These are phyloP conservation scores for Centroberyx gerrardi DNA, from an alignment of 2,797 vertebrate species.

Conservation along the genomic window DNA sequence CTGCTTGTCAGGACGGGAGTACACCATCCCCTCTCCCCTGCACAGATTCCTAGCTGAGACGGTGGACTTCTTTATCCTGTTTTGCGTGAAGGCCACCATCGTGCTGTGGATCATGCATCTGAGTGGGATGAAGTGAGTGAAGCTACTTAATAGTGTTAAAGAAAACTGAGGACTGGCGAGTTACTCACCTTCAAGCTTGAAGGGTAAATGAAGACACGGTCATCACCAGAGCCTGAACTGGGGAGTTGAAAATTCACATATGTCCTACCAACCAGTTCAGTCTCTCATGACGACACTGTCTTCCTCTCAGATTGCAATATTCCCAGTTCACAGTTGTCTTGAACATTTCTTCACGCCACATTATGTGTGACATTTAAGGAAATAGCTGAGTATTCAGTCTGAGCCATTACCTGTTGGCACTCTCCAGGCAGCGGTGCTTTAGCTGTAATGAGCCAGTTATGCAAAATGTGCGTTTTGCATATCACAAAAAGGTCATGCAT, in stretches of 20 bases:
- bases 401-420: not conserved
- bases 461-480: not conserved
- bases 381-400: too few relatives aligned
- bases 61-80: constrained; percentile 97
- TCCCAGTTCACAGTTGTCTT: too few relatives aligned
- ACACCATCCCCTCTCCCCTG: constrained; percentile 92
- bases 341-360: too few relatives aligned
- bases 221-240: not conserved
- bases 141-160: not conserved
- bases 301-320: too few relatives aligned
- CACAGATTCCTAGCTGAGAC: constrained; percentile 95
- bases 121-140: constrained; percentile 94
- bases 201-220: not conserved
- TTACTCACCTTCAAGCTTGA: not conserved
- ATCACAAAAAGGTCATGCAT: not conserved
- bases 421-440: not conserved
- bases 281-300: too few relatives aligned
- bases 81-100: constrained; percentile 96
- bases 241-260: not conserved
- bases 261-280: not conserved
- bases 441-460: not conserved
- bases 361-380: too few relatives aligned
- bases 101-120: constrained; percentile 96
- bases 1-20: constrained; percentile 89
- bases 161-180: not conserved